phyloP scores from a whole-genome alignment of 2,113 vertebrate genomes.

The Cyanoderma ruficeps region DNA sequence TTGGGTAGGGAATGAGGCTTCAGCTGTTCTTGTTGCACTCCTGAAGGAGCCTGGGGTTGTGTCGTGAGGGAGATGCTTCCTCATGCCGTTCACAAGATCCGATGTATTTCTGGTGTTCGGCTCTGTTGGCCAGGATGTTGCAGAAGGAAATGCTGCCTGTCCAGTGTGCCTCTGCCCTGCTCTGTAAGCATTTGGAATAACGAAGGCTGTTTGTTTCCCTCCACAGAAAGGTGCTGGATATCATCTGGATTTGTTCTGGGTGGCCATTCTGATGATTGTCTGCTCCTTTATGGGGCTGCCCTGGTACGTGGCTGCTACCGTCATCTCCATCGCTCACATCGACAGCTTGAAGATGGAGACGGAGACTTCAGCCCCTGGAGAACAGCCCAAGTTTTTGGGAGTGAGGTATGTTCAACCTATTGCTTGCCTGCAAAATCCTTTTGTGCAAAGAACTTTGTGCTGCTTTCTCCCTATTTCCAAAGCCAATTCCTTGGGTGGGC shows the following conservation, averaged over 20 bases:
- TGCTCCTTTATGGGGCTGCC: constrained; percentile 98
- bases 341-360: constrained; percentile 99
- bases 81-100: not conserved
- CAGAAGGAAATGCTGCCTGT: not conserved
- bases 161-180: not conserved
- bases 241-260: constrained; percentile 96
- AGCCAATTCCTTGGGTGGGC: not conserved
- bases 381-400: constrained; percentile 96
- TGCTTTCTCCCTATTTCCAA: not conserved
- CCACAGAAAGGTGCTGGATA: constrained; percentile 96
- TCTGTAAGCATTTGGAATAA: not conserved
- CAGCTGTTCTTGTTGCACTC: not conserved
- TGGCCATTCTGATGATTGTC: constrained; percentile 87
- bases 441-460: not conserved
- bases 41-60: not conserved
- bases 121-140: not conserved
- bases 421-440: not conserved
- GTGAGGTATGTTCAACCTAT: constrained; percentile 81
- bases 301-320: constrained; percentile 97
- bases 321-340: constrained; percentile 98
- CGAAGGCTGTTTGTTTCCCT: not conserved
- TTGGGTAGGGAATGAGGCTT: not conserved
- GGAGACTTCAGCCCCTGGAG: constrained; percentile 94
- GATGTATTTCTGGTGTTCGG: accelerated
- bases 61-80: not conserved